These are phyloP conservation scores for Gallinago stenura DNA, from an alignment of 2,797 vertebrate genomes.

Conservation along the genomic window DNA sequence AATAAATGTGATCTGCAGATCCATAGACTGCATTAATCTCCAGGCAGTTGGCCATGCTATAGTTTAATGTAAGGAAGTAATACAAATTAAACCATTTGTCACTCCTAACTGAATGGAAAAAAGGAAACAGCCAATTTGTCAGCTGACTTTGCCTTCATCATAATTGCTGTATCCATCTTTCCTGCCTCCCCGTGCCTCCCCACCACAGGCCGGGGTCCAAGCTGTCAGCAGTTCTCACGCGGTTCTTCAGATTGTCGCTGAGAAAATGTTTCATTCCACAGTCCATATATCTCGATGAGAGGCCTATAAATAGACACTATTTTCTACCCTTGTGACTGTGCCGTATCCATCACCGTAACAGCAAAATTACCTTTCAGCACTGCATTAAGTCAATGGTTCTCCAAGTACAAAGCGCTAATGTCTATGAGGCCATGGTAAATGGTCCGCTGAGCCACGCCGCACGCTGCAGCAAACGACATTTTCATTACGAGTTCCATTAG, in stretches of 20 bases:
- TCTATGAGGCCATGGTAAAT: not conserved
- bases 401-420: not conserved
- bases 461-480: not conserved
- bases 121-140: not conserved
- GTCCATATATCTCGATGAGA: not conserved
- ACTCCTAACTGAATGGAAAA: not conserved
- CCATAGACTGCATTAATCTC: not conserved
- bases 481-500: fast-evolving
- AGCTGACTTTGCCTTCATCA: not conserved
- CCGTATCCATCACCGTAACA: not conserved
- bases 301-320: not conserved
- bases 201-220: not conserved
- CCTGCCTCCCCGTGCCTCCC: not conserved
- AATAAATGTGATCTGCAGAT: not conserved
- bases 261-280: not conserved
- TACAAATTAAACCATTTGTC: constrained; percentile 11
- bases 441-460: not conserved
- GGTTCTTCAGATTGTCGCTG: not conserved
- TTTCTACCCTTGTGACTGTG: not conserved
- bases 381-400: not conserved
- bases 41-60: not conserved
- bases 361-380: not conserved
- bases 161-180: not conserved
- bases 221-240: not conserved
- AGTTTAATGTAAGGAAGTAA: not conserved